Evolutionary conservation across 1,140 invertebrate genomes (phyloP).

Genomic region (Brachionus manjavacas): DNA sequence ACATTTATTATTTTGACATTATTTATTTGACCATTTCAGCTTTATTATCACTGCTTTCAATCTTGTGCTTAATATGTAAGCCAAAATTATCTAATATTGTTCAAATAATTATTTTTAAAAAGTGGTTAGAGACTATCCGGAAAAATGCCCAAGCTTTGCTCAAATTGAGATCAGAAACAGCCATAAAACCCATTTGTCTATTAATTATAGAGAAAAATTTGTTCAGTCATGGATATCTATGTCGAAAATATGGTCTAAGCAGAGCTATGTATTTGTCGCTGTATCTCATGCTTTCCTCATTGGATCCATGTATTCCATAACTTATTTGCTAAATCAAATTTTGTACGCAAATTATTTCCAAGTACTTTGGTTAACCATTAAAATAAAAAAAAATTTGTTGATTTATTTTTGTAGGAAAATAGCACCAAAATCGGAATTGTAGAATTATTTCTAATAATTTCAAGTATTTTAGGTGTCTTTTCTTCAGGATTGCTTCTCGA

Average conservation of each 20-base stretch:
- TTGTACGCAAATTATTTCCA: conserved; percentile 73
- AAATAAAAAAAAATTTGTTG: neutral
- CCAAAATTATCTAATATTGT: conserved; percentile 57
- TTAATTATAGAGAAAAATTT: conserved; percentile 64
- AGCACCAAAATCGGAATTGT: conserved; percentile 74
- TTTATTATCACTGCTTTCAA: conserved; percentile 69
- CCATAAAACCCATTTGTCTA: conserved; percentile 55
- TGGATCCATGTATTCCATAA: conserved; percentile 87
- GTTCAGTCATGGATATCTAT: conserved; percentile 67
- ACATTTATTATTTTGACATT: conserved; percentile 65
- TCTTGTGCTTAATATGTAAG: conserved; percentile 70
- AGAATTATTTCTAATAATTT: conserved; percentile 77
- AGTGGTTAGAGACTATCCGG: conserved; percentile 26
- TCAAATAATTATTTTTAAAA: conserved; percentile 17
- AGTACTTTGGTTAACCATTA: conserved; percentile 52
- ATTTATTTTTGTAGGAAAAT: conserved; percentile 60
- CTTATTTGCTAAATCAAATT: conserved; percentile 80
- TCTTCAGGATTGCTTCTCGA: conserved; percentile 79
- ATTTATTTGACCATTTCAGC: conserved; percentile 76
- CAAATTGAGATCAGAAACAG: conserved; percentile 19
- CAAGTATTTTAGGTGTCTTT: conserved; percentile 81
- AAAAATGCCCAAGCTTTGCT: conserved; percentile 12
- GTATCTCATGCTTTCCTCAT: neutral
- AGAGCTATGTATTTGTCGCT: conserved; percentile 68
- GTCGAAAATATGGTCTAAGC: conserved; percentile 76